Evolutionary conservation across 2,888 invertebrate genomes (phyloP), one percentile per base, ranked within the genome.

Genomic region (Melipona beecheii): DNA sequence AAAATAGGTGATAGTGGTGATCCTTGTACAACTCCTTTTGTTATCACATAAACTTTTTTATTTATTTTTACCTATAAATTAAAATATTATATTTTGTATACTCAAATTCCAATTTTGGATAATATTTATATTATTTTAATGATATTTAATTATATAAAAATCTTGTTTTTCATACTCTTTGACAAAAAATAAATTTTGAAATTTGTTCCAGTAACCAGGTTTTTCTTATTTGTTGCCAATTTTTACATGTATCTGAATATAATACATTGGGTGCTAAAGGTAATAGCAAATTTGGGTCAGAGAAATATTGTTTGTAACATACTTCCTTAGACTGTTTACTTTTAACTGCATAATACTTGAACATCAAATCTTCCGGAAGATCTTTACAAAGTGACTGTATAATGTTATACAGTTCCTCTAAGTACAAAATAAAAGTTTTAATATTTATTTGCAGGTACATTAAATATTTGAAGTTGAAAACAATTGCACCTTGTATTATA

Each of bases 21-120:
- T 17, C 85, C 85, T 56, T 85, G 85, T 60, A 36, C 65, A 49
- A 85, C 17, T 71, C 85, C 85, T 69, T 80, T 84, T 17, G 58
- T 66, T 70, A 85, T 43, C 31, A 73, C 56, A 27, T 74, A 58
- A 27, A 2, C 43, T 0, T 56, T 62, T 9, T 49, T 19, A 5
- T 43, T 11, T 68, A 85, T 58, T 60, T 70, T 21, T 58, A 84
- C 80, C 85, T 84, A 36, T 9, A 31, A 72, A 83, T 75, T 31
- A 68, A 56, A 56, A 50, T 21, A 62, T 64, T 50, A 27, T 68
- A n/a, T 24, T 31, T 54, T 9, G 19, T n/a, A n/a, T 1, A 27
- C 0, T 24, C 9, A 49, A 24, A 50, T 24, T 49, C 0, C 0
- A 43, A 36, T 43, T 43, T 52, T 62, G 17, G n/a, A 31, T 27